Conservation (phyloP, 2,113 vertebrate species). For the Tyrannus savana region DNA sequence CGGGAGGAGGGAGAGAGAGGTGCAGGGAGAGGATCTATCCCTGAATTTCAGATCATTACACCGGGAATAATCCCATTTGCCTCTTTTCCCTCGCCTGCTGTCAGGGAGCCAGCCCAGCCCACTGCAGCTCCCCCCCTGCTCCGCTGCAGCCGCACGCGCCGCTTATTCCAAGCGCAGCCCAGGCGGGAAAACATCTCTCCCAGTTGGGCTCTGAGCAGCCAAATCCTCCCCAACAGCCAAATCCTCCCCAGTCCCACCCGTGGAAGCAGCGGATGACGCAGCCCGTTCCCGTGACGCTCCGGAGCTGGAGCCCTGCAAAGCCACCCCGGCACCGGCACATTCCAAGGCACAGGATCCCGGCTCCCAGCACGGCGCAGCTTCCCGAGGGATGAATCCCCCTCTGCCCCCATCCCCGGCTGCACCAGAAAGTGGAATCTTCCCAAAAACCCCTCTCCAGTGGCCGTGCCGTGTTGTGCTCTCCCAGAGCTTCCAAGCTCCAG, state of each 20-base stretch:
- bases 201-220: not conserved
- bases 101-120: not conserved
- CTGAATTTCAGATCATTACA: not conserved
- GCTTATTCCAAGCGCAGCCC: not conserved
- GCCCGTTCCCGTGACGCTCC: not conserved
- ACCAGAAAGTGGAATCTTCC: not conserved
- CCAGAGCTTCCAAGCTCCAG: not conserved
- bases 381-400: not conserved
- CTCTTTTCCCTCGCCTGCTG: not conserved
- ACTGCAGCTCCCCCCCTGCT: not conserved
- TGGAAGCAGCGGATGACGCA: not conserved
- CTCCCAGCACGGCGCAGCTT: not conserved
- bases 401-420: not conserved
- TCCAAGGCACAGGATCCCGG: not conserved
- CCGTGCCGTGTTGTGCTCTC: not conserved
- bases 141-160: not conserved
- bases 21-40: accelerated
- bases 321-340: not conserved
- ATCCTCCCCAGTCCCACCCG: not conserved
- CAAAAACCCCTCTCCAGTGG: not conserved
- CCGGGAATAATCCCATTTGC: not conserved
- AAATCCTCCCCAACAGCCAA: not conserved
- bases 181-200: not conserved
- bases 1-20: accelerated
- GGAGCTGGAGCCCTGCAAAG: not conserved